Percentiles rank a stretch among this genome's conserved stretches.
Conservation (phyloP, 2,888 invertebrate genomes). For the Amblyjoppa fuscipennis region DNA sequence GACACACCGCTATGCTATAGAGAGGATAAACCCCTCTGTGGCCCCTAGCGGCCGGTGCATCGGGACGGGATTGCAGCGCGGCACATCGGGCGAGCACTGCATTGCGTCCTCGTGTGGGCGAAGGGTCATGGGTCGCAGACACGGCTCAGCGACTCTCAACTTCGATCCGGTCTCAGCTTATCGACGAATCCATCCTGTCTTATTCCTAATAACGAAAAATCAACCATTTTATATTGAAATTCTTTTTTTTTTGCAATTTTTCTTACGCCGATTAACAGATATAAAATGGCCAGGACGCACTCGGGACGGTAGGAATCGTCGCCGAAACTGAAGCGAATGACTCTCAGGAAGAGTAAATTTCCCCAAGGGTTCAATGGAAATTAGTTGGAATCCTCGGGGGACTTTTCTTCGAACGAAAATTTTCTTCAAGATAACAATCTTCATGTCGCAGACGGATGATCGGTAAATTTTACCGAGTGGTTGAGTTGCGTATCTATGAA, state of each 20-base stretch:
- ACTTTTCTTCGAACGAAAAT: slow-evolving; percentile 9
- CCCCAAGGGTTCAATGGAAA: slow-evolving; percentile 8
- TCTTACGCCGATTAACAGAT: neutral
- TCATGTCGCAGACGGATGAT: slow-evolving; percentile 71
- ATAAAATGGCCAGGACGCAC: neutral
- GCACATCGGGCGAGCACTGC: slow-evolving; percentile 73
- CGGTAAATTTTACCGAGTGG: slow-evolving; percentile 77
- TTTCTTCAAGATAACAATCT: slow-evolving; percentile 69
- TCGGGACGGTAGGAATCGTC: neutral
- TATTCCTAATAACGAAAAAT: neutral
- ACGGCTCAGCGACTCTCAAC: slow-evolving; percentile 81
- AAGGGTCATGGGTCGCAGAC: slow-evolving; percentile 84
- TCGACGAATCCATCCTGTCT: neutral
- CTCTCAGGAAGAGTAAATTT: neutral
- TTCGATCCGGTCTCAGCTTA: slow-evolving; percentile 42
- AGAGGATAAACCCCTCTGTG: slow-evolving; percentile 63
- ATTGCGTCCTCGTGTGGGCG: slow-evolving; percentile 84
- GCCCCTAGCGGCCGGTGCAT: slow-evolving; percentile 72
- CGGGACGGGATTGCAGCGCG: slow-evolving; percentile 55
- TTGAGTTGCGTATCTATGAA: slow-evolving; percentile 62
- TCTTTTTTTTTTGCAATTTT: neutral
- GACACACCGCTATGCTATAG: slow-evolving; percentile 33
- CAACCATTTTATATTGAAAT: neutral
- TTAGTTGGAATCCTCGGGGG: slow-evolving; percentile 10
- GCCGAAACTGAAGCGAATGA: neutral